Conservation (phyloP, 2,888 invertebrate genomes). For the Lissocephala sabroskyi region DNA sequence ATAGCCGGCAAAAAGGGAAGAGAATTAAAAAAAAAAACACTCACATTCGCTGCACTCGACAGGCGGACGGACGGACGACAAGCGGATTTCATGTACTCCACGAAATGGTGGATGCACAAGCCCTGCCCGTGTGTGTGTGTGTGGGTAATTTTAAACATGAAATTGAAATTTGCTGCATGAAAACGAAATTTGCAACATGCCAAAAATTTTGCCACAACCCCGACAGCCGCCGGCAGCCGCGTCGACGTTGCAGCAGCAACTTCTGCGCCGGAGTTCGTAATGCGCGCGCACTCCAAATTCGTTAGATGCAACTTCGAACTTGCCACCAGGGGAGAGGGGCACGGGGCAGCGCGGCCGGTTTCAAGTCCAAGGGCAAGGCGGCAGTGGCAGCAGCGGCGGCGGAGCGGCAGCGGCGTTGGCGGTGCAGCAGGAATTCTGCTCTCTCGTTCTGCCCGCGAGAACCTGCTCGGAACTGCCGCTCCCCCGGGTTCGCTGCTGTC, state of each 20-base stretch:
- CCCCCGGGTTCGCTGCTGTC: slow-evolving; percentile 20
- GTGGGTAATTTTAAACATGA: slow-evolving; percentile 47
- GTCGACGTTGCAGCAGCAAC: not conserved
- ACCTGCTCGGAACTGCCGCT: slow-evolving; percentile 33
- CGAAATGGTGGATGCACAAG: too few species aligned
- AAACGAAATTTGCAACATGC: slow-evolving; percentile 61
- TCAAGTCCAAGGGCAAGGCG: slow-evolving; percentile 69
- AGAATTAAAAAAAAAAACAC: slow-evolving; percentile 31
- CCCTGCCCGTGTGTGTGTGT: slow-evolving; percentile 3
- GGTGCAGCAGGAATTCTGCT: too few species aligned
- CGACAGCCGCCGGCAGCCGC: not conserved
- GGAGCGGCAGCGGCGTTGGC: slow-evolving; percentile 31
- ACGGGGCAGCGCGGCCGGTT: slow-evolving; percentile 4
- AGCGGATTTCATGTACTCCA: too few species aligned
- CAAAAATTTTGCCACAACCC: slow-evolving; percentile 39
- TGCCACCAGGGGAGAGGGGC: slow-evolving; percentile 22
- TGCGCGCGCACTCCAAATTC: slow-evolving; percentile 46
- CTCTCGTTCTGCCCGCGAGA: slow-evolving; percentile 19
- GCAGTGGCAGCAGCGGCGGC: slow-evolving; percentile 33
- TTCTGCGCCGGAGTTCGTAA: slow-evolving; percentile 27
- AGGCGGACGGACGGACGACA: not conserved
- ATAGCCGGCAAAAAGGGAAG: slow-evolving; percentile 32
- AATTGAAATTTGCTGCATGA: slow-evolving; percentile 63
- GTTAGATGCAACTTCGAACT: slow-evolving; percentile 35
- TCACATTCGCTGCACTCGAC: not conserved